These are phyloP conservation scores for Zeuzera pyrina DNA, from an alignment of 2,888 invertebrate species.

Conservation along the genomic window DNA sequence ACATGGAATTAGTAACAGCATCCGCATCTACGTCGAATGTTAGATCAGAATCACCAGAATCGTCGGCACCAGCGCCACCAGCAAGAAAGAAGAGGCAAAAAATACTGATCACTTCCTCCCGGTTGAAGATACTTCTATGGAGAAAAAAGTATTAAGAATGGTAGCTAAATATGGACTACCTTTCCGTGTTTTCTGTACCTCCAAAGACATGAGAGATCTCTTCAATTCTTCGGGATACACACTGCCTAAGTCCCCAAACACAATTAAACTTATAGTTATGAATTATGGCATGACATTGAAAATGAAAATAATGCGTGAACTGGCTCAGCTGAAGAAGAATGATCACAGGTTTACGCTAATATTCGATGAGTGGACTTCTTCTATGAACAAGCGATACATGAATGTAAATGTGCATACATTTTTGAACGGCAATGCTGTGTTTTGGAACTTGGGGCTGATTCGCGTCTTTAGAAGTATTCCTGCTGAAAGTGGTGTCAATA, in stretches of 20 bases:
- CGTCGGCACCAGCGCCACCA: background rate
- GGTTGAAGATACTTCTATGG: slow-evolving; percentile 7
- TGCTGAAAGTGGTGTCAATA: slow-evolving; percentile 13
- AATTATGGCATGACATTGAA: slow-evolving; percentile 14
- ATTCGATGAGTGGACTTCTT: slow-evolving; percentile 18
- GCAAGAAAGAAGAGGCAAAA: background rate
- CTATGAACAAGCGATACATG: slow-evolving; percentile 13
- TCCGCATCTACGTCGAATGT: background rate
- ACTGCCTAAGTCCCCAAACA: slow-evolving; percentile 9
- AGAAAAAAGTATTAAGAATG: slow-evolving; percentile 11
- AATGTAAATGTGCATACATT: slow-evolving; percentile 13
- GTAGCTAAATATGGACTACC: slow-evolving; percentile 16
- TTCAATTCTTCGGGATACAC: slow-evolving; percentile 7
- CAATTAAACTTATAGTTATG: slow-evolving; percentile 15
- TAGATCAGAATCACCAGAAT: background rate
- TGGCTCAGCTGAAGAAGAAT: slow-evolving; percentile 9
- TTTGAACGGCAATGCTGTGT: slow-evolving; percentile 2
- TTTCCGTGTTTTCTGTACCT: slow-evolving; percentile 13
- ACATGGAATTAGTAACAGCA: background rate
- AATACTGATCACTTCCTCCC: background rate
- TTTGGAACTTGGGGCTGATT: slow-evolving; percentile 16
- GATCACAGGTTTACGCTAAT: slow-evolving; percentile 13
- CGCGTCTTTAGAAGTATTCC: slow-evolving; percentile 20
- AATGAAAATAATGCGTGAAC: slow-evolving; percentile 10
- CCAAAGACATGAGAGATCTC: slow-evolving; percentile 9